Base-by-base conservation (phyloP, 2,113 vertebrate species). In the Ardeotis arabs region DNA sequence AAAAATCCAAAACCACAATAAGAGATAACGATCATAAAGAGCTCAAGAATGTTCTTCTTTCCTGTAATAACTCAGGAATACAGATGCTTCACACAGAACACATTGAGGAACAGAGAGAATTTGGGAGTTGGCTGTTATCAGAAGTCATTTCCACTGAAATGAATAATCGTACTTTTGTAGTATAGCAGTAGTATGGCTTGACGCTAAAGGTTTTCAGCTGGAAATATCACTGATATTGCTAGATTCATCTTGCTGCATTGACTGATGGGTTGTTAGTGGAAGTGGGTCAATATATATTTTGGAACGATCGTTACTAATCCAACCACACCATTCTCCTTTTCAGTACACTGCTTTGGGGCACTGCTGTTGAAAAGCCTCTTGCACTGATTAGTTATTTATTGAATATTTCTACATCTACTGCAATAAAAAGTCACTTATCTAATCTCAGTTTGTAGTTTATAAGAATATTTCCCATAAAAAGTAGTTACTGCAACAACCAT, bases 261-360 rank as follows among this genome's bases (percentile, higher is more conserved):
- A 84, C 39, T 91, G 84, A 89, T 52, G 39, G 33, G 72, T 78
- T 95, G 25, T 63, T 78, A 75, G 69, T 68, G 62, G 27, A 81
- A 94, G 24, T 33, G 49, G 33, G 37, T 84, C 80, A 87, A 91
- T 95, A 91, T 10, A 64, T 79, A 77, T 94, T 89, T 84, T 31
- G 25, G 4, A 84, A 67, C 17, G 41, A 79, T 52, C 63, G 72
- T 60, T 89, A 60, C 69, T 92, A 87, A 89, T 59, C 10, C 56
- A 87, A 49, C 11, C 33, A 50, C 58, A 84, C 20, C 17, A 47
- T 76, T 77, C 39, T 72, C 17, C 6, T 49, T 89, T 75, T 64
- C 53, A 77, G 47, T 37, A 39, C 15, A 35, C 27, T 49, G 35
- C 18, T 87, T 44, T 66, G 21, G 66, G 93, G 50, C 27, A 56